Evolutionary conservation across 2,113 vertebrate species (phyloP).

Genomic region (Eolophus roseicapilla): DNA sequence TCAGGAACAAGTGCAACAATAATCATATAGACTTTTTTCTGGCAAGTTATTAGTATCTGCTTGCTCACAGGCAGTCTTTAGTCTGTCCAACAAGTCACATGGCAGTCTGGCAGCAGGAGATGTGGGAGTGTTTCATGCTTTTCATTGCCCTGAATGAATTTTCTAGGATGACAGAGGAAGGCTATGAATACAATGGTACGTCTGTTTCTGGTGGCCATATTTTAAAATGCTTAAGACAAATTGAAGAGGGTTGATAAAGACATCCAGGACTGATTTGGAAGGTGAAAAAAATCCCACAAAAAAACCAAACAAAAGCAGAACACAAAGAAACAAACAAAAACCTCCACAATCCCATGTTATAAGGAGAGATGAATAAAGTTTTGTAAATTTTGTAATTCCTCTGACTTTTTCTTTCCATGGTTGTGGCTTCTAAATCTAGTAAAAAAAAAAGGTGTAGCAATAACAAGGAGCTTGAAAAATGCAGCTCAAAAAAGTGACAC

Average conservation of each 20-base stretch:
- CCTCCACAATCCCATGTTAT: neutral
- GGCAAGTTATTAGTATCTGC: neutral
- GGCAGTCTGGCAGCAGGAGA: neutral
- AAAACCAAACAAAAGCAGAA: neutral
- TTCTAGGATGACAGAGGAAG: neutral
- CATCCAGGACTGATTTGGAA: neutral
- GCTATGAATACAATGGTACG: neutral
- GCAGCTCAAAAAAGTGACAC: neutral
- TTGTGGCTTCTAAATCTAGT: neutral
- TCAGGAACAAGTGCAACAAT: neutral
- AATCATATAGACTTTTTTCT: neutral
- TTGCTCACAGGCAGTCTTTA: neutral
- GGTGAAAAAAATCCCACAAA: neutral
- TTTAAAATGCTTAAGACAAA: neutral
- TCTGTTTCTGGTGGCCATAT: neutral
- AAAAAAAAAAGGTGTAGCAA: neutral
- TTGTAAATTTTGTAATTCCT: neutral
- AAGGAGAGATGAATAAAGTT: neutral
- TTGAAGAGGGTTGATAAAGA: neutral
- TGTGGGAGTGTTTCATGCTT: neutral
- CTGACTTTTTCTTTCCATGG: neutral
- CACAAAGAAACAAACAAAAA: neutral
- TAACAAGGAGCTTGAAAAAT: neutral
- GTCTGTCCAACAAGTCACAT: neutral
- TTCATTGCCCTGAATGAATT: neutral